Percentiles rank a stretch among this genome's conserved stretches.
These are phyloP conservation scores for Rhodophaea formosa DNA, from an alignment of 2,888 invertebrate species.

Conservation along the genomic window DNA sequence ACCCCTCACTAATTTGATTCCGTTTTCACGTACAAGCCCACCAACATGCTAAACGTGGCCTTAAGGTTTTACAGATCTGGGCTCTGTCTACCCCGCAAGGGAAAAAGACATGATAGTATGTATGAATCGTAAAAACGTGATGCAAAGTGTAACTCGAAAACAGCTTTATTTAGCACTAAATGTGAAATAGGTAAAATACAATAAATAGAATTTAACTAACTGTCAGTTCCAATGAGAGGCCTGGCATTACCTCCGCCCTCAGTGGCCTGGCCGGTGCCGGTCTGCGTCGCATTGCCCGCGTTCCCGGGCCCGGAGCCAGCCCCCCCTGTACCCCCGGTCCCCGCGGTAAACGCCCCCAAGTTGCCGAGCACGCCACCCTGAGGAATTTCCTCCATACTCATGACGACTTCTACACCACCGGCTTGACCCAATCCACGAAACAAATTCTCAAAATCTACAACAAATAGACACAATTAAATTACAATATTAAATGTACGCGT, in stretches of 20 bases:
- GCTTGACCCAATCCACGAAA: conserved; percentile 50
- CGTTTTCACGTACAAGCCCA: too few species aligned
- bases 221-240: conserved; percentile 27
- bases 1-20: too few species aligned
- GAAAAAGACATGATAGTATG: too few species aligned
- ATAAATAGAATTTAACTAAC: conserved; percentile 16
- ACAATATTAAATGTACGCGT: too few species aligned
- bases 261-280: neutral
- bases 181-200: neutral
- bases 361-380: conserved; percentile 32
- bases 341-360: conserved; percentile 26
- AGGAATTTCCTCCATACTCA: conserved; percentile 64
- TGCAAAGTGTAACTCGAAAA: neutral
- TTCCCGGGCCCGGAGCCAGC: conserved; percentile 6
- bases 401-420: conserved; percentile 57
- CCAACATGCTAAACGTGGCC: too few species aligned
- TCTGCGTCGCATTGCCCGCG: conserved; percentile 3
- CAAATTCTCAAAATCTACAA: conserved; percentile 58
- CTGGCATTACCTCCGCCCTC: conserved; percentile 23
- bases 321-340: conserved; percentile 11
- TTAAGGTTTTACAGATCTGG: too few species aligned
- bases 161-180: neutral
- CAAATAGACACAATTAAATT: conserved; percentile 26
- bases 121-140: neutral
- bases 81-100: too few species aligned